Conservation (phyloP, 2,797 vertebrate species). For the Bradypus variegatus region DNA sequence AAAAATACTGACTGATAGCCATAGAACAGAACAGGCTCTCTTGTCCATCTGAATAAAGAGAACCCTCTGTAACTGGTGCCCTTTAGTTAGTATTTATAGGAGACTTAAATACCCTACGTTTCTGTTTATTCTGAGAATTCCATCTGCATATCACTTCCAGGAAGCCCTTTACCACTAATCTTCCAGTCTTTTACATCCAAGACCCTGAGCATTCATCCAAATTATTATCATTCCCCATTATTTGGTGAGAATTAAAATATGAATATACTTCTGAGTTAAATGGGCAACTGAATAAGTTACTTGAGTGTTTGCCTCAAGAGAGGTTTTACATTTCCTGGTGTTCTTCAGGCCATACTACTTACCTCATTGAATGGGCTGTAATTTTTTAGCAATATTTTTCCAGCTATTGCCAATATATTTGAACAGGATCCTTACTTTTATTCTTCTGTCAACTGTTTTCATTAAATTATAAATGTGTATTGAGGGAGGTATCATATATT, state of each 20-base stretch:
- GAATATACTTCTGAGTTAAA: not conserved
- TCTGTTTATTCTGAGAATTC: not conserved
- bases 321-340: not conserved
- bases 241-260: not conserved
- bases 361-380: not conserved
- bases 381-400: not conserved
- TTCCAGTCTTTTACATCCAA: not conserved
- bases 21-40: not conserved
- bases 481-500: not conserved
- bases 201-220: not conserved
- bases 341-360: not conserved
- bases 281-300: not conserved
- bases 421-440: not conserved
- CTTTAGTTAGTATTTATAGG: not conserved
- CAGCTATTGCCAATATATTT: not conserved
- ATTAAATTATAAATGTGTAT: not conserved
- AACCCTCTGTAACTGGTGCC: not conserved
- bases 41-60: not conserved
- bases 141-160: not conserved
- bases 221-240: not conserved
- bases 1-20: not conserved
- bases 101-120: not conserved
- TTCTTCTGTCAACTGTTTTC: not conserved
- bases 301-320: not conserved
- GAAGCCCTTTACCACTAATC: not conserved